Conservation (phyloP, 2,797 vertebrate genomes). For the Hypotaenidia philippensis region DNA sequence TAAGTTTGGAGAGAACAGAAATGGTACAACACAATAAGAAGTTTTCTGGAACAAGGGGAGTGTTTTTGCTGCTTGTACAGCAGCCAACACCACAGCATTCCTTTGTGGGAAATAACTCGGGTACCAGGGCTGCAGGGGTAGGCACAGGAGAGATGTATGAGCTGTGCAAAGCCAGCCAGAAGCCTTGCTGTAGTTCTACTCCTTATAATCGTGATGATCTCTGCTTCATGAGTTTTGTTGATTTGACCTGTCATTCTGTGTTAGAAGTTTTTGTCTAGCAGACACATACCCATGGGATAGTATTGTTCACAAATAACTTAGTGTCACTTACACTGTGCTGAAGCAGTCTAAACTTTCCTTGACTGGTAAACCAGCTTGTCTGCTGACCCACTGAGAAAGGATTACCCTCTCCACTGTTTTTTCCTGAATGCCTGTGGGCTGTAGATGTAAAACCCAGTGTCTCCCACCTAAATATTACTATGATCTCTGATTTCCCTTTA, state of each 20-base stretch:
- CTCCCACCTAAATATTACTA: background rate
- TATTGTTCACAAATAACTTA: background rate
- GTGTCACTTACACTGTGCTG: background rate
- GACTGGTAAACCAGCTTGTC: background rate
- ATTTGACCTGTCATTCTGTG: slow-evolving; percentile 3
- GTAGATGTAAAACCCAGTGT: background rate
- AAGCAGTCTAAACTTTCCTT: slow-evolving; percentile 25
- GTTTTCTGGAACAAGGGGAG: background rate
- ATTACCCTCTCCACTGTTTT: background rate
- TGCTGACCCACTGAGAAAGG: background rate
- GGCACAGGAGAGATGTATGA: background rate
- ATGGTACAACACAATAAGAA: background rate
- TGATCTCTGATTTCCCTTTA: background rate
- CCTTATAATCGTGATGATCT: background rate
- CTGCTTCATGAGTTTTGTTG: background rate
- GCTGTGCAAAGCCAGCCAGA: background rate
- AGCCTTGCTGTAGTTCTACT: background rate
- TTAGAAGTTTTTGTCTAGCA: background rate
- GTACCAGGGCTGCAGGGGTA: background rate
- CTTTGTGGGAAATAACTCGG: background rate
- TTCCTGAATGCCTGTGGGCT: background rate
- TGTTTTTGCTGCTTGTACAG: background rate
- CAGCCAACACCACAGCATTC: background rate
- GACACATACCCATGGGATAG: background rate
- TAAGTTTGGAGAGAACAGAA: background rate